Evolutionary conservation across 2,888 invertebrate species (phyloP).

Genomic region (Eledona agricola): DNA sequence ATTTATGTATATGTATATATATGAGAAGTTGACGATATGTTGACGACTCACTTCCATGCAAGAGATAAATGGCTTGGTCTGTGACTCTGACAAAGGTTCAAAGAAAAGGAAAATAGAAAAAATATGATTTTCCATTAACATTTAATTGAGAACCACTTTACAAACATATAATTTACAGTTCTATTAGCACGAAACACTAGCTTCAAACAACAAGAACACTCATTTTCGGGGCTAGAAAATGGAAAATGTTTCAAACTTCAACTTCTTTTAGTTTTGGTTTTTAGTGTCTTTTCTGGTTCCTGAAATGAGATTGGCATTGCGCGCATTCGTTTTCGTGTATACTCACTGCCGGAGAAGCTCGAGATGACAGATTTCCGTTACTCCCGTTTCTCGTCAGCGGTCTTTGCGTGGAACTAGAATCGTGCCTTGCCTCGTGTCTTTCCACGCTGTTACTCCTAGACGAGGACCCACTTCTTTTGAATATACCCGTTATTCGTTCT

Average conservation of each 20-base stretch:
- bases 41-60: too few relatives aligned
- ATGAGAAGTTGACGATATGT: too few relatives aligned
- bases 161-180: constrained; percentile 34
- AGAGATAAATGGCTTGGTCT: too few relatives aligned
- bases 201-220: constrained; percentile 34
- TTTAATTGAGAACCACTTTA: constrained; percentile 33
- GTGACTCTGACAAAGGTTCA: too few relatives aligned
- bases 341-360: constrained; percentile 46
- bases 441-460: constrained; percentile 73
- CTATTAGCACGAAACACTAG: constrained; percentile 28
- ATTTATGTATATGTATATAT: too few relatives aligned
- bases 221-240: constrained; percentile 41
- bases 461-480: constrained; percentile 73
- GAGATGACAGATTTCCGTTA: constrained; percentile 59
- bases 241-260: constrained; percentile 39
- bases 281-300: constrained; percentile 42
- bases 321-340: constrained; percentile 6
- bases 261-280: constrained; percentile 41
- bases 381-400: constrained; percentile 70
- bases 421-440: constrained; percentile 54
- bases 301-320: constrained; percentile 35
- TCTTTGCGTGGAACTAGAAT: constrained; percentile 63
- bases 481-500: constrained; percentile 84
- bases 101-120: too few relatives aligned
- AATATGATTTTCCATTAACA: not conserved